Evolutionary conservation across 2,113 vertebrate genomes (phyloP), one percentile per base, ranked within the genome.

Genomic region (Microtus oregoni): DNA sequence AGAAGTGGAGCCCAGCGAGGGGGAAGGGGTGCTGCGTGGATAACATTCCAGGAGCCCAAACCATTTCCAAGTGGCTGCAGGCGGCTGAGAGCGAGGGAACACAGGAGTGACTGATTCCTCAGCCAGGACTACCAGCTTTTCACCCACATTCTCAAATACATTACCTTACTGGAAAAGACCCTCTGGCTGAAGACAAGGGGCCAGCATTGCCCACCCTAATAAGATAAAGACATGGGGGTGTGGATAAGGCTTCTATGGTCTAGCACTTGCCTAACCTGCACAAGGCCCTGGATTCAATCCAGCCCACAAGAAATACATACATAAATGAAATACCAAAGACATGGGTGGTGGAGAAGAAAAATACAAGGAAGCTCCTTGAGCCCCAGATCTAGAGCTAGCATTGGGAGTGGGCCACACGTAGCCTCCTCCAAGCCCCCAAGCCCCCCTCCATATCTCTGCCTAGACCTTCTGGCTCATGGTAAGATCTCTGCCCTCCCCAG

Each of bases 21-120:
- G 52, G 52, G 52, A 90, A 72, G 92, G 93, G 68, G 93, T 67
- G 22, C 83, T 94, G 41, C 83, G 20, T n/a, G 70, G 0, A 38
- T 94, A 97, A 97, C 96, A 97, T 98, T 97, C 96, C 96, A 91
- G 50, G 28, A 82, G 77, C 90, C 81, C 87, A 85, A 92, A 93
- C 68, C 94, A 79, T 67, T 52, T 52, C 52, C 93, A 89, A 97
- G 96, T 77, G 85, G 83, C 83, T 95, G 58, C 0, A 28, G 79
- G n/a, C 70, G 70, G 94, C 6, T 72, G 50, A 89, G n/a, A 97
- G 86, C 89, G 76, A 68, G 52, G 38, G 52, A 77, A 35, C 44
- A 38, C 47, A 30, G 52, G 35, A n/a, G 65, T 13, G 63, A 78
- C 67, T 15, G 55, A 78, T 90, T 85, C 89, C 55, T 38, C 88